Base-by-base conservation (phyloP, 2,797 vertebrate genomes). In the Sciurus vulgaris region DNA sequence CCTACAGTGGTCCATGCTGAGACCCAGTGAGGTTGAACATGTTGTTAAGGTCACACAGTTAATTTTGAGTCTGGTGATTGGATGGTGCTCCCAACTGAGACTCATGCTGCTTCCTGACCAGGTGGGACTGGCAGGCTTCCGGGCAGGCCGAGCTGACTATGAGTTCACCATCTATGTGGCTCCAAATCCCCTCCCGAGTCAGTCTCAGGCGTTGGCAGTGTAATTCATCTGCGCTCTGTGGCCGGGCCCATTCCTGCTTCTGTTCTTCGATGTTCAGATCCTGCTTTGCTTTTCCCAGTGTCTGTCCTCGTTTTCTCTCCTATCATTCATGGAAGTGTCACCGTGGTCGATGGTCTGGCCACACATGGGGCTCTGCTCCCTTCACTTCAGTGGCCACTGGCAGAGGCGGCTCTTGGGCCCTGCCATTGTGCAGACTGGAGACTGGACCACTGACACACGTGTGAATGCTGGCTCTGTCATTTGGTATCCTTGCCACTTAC, bases 401-500 rank as follows among this genome's bases (percentile, higher is more conserved):
- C 7, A 1, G 13, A 18, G 72, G 20, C 24, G 10, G n/a, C 24
- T 47, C 47, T 30, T 30, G 33, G 76, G 35, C 33, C 12, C 9
- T n/a, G 8, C 26, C 2, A 1, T 15, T 11, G 3, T 7, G 11
- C 61, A 59, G 88, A 59, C 51, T 76, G 67, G 67, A 82, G 70
- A 2, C 24, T 14, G 17, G n/a, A 41, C 47, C 49, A 9, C 41
- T 0, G 1, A 51, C 44, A 26, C 7, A 28, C 33, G 8, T 5
- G 13, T 2, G 33, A 18, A n/a, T 1, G 7, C 15, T 70, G 82
- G 35, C 54, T 30, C 54, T 26, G 44, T 30, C 14, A 11, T 44
- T 35, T 61, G 63, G 10, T 1, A 4, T 91, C 87, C 86, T 77
- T 28, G 54, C 20, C 33, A 49, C 63, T 77, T 54, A 35, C 41